A percentile compares a stretch with the other conserved stretches of the same genome.
Conservation (phyloP, 2,113 vertebrate genomes). For the Protobothrops mucrosquamatus region DNA sequence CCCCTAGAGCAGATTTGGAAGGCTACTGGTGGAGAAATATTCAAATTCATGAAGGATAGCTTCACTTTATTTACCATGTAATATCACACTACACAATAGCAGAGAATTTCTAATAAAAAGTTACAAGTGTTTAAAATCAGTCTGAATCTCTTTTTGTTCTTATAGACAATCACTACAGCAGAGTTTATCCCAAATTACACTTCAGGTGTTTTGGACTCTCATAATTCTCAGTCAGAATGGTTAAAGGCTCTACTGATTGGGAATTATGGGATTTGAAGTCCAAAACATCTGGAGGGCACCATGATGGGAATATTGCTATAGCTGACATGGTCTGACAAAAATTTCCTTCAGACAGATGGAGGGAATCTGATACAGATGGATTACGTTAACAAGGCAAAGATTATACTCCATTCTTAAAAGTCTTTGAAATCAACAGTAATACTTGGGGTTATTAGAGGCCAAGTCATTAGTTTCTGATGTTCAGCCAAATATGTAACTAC, state of each 20-base stretch:
- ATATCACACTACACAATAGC: neutral
- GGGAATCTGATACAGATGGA: constrained; percentile 12
- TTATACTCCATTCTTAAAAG: constrained; percentile 3
- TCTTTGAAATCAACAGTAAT: constrained; percentile 29
- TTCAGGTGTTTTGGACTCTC: neutral
- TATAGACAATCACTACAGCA: neutral
- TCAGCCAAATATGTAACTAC: constrained; percentile 5
- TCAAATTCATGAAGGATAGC: neutral
- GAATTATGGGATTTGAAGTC: neutral
- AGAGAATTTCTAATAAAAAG: neutral
- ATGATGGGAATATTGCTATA: neutral
- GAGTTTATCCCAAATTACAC: neutral
- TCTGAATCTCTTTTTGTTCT: neutral
- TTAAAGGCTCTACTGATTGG: neutral
- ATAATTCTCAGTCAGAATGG: neutral
- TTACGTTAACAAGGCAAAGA: constrained; percentile 16
- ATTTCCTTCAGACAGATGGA: neutral
- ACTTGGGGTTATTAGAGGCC: constrained; percentile 20
- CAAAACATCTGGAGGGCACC: neutral
- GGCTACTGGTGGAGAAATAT: neutral
- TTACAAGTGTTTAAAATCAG: neutral
- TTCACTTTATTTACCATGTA: neutral
- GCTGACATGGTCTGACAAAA: neutral
- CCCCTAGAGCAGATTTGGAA: neutral
- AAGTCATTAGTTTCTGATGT: constrained; percentile 26